Base-by-base conservation (phyloP, 1,140 invertebrate genomes). In the Eupeodes corollae region DNA sequence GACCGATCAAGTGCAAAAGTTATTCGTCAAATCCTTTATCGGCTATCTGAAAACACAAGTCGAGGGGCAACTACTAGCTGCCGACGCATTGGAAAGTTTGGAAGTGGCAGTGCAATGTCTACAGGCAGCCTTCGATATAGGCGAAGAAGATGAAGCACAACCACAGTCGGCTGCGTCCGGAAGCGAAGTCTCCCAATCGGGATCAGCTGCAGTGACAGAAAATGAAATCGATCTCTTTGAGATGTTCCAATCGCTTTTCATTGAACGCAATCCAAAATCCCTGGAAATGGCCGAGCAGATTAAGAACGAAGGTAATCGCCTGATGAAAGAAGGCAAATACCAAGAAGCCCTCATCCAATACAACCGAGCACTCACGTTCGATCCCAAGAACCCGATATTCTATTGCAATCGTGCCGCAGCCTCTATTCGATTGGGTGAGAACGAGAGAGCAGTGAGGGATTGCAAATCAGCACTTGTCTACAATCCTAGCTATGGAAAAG, bases 341-440 rank as follows among this genome's bases (percentile, higher is more conserved):
- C 72, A 76, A 11, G 87, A 90, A 71, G 91, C 91, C 6, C 58
- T 93, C 15, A 73, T 79, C 6, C 79, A 79, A 60, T 95, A 96
- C 64, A 80, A 86, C 53, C 80, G 81, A 53, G 91, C 92, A 13
- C 89, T 96, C 51, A 74, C 83, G 52, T 69, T 91, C 33, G 88
- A 95, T 67, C 77, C 78, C 11, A 79, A 77, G 46, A 96, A 96
- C 75, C 81, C 91, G 5, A 86, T 96, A n/a, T 96, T 86, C 69
- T 96, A 88, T 70, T 92, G 91, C 63, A 97, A 96, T 67, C 79
- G 93, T 54, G 92, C 92, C 40, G 92, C 92, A 9, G 90, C 90
- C 10, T 80, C 89, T 59, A 92, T 83, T 57, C 90, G 91, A 67
- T 71, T 95, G 47, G 80, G 83, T 33, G 82, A 90, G 59, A 81